Evolutionary conservation across 2,888 invertebrate species (phyloP), one percentile per base, ranked within the genome.

Genomic region (Stegana nigrithorax): DNA sequence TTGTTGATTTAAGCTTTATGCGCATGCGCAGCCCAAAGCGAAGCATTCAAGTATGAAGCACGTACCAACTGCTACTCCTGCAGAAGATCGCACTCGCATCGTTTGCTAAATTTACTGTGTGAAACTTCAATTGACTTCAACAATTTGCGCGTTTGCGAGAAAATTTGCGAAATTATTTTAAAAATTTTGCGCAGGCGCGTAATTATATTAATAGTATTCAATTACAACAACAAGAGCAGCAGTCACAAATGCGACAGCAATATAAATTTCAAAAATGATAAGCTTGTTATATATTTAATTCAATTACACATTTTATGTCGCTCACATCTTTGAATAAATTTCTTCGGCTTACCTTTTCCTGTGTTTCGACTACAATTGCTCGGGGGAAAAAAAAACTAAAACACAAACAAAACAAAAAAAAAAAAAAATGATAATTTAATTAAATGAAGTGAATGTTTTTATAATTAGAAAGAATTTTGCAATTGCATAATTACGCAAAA

Each of bases 401-500:
- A n/a, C n/a, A n/a, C n/a, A n/a, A n/a, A n/a, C n/a, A n/a, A n/a
- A n/a, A n/a, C n/a, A n/a, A n/a, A n/a, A n/a, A n/a, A n/a, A n/a
- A n/a, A n/a, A n/a, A n/a, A n/a, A n/a, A n/a, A n/a, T n/a, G n/a
- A n/a, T n/a, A 74, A 63, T 63, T 64, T 65, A 71, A 77, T 77
- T 73, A 75, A 72, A 64, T 64, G 63, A 72, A 73, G n/a, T n/a
- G n/a, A n/a, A 72, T 77, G 75, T 73, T 75, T 60, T 70, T 70
- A 78, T 79, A 77, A 75, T 75, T 79, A 79, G 66, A 65, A 62
- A 65, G 66, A 65, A 77, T 75, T 77, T 79, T 64, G 66, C 70
- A 75, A 77, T 77, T 72, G 73, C 79, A 79, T 70, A 79, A 79
- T 75, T 75, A 72, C 72, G 78, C 73, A 50, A 50, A 50, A 7